Evolutionary conservation across 2,113 vertebrate species (phyloP).

Genomic region (Ceuthmochares aereus): DNA sequence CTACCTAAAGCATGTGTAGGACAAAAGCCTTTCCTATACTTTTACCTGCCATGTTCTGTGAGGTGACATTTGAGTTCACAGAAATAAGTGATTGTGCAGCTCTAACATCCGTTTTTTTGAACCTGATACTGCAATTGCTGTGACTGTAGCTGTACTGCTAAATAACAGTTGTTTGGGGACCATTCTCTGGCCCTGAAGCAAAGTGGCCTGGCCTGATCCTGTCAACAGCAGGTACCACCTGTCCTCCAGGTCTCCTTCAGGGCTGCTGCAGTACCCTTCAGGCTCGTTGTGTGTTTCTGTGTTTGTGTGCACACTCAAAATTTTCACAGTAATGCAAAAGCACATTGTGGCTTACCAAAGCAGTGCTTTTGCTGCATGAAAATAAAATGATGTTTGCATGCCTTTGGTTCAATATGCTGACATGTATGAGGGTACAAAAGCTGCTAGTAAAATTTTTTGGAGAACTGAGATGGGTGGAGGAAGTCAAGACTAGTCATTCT

Average conservation of each 20-base stretch:
- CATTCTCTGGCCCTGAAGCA: not conserved
- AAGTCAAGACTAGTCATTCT: not conserved
- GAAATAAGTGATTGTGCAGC: not conserved
- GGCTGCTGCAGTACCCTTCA: not conserved
- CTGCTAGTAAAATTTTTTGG: not conserved
- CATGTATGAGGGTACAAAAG: not conserved
- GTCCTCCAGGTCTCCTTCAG: not conserved
- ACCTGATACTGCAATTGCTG: not conserved
- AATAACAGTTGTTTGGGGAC: not conserved
- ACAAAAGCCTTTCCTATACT: not conserved
- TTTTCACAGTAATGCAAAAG: not conserved
- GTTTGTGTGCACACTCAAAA: fast-evolving
- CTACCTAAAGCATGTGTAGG: not conserved
- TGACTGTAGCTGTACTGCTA: not conserved
- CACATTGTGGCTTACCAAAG: not conserved
- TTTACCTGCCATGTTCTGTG: not conserved
- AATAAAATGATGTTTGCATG: not conserved
- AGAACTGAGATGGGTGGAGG: not conserved
- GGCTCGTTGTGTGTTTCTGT: fast-evolving
- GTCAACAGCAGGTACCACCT: not conserved
- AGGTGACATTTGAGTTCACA: not conserved
- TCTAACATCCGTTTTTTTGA: not conserved
- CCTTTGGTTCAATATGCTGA: not conserved
- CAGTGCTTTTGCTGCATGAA: not conserved
- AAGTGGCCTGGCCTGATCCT: not conserved